Conservation (phyloP, 2,888 invertebrate species). For the Yponomeuta cagnagella region DNA sequence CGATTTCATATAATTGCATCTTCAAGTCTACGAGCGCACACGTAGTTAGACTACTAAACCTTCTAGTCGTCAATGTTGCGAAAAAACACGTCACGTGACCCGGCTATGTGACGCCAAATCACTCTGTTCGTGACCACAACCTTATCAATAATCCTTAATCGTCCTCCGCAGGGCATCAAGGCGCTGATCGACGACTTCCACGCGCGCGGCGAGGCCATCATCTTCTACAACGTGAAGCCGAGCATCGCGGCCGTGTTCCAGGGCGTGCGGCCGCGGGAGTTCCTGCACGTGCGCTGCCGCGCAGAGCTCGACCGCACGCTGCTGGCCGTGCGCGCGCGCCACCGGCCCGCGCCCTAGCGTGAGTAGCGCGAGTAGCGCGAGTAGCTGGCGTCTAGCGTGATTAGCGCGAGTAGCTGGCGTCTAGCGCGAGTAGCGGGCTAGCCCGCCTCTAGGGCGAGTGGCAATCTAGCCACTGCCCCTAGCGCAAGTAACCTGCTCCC, state of each 20-base stretch:
- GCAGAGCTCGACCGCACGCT: constrained; percentile 38
- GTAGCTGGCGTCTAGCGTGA: too few relatives aligned
- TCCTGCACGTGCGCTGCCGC: constrained; percentile 62
- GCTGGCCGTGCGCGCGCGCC: constrained; percentile 39
- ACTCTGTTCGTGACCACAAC: background rate
- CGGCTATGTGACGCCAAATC: background rate
- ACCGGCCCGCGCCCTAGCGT: constrained; percentile 16
- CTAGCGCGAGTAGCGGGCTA: too few relatives aligned
- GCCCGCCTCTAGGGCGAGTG: too few relatives aligned
- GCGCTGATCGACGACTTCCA: constrained; percentile 82
- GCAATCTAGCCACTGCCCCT: too few relatives aligned
- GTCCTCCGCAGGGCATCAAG: constrained; percentile 78
- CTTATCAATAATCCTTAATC: background rate
- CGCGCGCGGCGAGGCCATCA: constrained; percentile 79
- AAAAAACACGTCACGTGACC: too few relatives aligned
- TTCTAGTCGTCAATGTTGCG: too few relatives aligned
- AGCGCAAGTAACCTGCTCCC: too few relatives aligned
- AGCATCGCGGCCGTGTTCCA: constrained; percentile 82
- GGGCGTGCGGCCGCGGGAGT: constrained; percentile 81
- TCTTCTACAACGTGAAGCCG: constrained; percentile 85
- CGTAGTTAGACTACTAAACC: too few relatives aligned
- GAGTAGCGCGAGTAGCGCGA: background rate
- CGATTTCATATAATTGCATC: too few relatives aligned
- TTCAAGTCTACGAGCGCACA: too few relatives aligned
- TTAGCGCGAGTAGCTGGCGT: too few relatives aligned